A percentile compares a stretch with the other conserved stretches of the same genome.
These are phyloP conservation scores for Phenganax marumi DNA, from an alignment of 92 coral and sea anemone genomes.

Conservation along the genomic window DNA sequence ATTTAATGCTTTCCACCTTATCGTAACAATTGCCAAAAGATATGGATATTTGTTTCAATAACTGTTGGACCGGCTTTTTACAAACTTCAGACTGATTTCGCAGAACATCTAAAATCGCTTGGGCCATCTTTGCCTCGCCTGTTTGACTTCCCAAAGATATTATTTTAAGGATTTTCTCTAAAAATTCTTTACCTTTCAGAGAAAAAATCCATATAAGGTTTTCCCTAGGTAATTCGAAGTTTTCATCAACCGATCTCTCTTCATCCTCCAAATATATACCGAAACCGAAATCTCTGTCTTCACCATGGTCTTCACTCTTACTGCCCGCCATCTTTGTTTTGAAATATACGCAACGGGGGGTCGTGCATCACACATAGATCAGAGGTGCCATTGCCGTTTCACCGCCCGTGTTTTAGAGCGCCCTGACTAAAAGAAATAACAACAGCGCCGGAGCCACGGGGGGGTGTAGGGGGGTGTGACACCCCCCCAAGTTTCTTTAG, in stretches of 20 bases:
- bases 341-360: background rate
- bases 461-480: no score
- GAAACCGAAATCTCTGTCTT: background rate
- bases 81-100: background rate
- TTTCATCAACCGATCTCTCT: background rate
- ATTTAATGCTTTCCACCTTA: background rate
- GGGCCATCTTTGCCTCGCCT: background rate
- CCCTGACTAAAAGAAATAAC: no score
- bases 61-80: background rate
- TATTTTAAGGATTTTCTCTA: background rate
- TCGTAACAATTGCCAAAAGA: background rate
- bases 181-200: background rate
- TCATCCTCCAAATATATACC: background rate
- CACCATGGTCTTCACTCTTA: background rate
- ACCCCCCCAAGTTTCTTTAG: no score
- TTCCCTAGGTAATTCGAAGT: background rate
- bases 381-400: no score
- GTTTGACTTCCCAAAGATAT: background rate
- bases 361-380: background rate
- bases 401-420: no score
- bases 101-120: background rate
- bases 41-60: background rate
- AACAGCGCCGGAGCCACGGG: no score
- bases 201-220: background rate
- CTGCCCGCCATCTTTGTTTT: background rate